These are phyloP conservation scores for Axea sp. DNA, from an alignment of 2,888 invertebrate genomes.

Conservation along the genomic window DNA sequence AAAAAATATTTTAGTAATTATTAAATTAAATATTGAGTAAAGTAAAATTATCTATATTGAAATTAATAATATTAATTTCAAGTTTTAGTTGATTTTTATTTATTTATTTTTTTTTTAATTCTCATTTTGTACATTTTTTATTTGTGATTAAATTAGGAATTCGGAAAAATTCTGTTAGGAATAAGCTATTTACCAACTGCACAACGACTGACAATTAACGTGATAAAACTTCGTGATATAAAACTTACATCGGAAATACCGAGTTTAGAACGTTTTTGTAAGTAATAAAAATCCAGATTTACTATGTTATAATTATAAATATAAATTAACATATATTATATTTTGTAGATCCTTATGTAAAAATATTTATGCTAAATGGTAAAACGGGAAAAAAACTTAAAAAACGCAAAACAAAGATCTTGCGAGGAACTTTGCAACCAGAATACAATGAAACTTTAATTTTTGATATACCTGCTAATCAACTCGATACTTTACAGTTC, in stretches of 20 bases:
- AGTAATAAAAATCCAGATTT: too few relatives aligned
- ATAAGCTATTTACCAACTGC: slow-evolving; percentile 80
- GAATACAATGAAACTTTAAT: slow-evolving; percentile 79
- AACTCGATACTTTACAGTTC: slow-evolving; percentile 78
- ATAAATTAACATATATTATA: background rate
- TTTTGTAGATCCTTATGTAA: slow-evolving; percentile 77
- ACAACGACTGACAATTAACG: slow-evolving; percentile 79
- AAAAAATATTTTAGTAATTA: slow-evolving; percentile 14
- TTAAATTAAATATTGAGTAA: background rate
- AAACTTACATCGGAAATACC: slow-evolving; percentile 71
- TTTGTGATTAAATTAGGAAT: too few relatives aligned
- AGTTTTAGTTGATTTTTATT: too few relatives aligned
- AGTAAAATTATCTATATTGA: too few relatives aligned
- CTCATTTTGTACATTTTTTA: too few relatives aligned
- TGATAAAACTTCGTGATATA: slow-evolving; percentile 79
- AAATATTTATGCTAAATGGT: slow-evolving; percentile 78
- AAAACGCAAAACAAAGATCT: slow-evolving; percentile 77
- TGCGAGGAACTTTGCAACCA: slow-evolving; percentile 71
- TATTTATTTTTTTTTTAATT: too few relatives aligned
- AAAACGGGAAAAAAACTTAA: slow-evolving; percentile 77
- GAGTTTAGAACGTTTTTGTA: slow-evolving; percentile 76
- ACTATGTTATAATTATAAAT: background rate
- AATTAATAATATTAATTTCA: too few relatives aligned
- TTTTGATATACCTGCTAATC: slow-evolving; percentile 77
- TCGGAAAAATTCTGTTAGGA: slow-evolving; percentile 79